Base-by-base conservation (phyloP, 2,797 vertebrate genomes). In the Pelobates cultripes region DNA sequence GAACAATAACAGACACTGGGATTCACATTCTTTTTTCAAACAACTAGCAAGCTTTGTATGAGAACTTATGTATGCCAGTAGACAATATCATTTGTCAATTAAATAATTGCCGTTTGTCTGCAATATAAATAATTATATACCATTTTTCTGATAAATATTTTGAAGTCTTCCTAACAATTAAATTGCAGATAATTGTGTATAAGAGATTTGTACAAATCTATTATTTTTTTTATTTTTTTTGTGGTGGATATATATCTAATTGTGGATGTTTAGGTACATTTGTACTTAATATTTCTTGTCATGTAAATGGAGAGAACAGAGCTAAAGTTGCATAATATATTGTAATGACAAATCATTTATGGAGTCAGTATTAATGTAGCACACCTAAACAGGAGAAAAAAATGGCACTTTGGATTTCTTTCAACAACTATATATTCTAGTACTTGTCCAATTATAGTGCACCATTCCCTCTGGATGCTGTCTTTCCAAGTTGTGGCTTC, bases 11-110 rank as follows among this genome's bases (percentile, higher is more conserved):
- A 70, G 67, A 69, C 43, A 70, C 28, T 42, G 61, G 15, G 57
- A 66, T 64, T 40, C 55, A 28, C 28, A 75, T 57, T 51, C 41
- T 75, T 61, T 61, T 7, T 64, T 40, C 17, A 40, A 64, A 7
- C n/a, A 28, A 8, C n/a, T 28, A 7, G 28, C n/a, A 64, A 7
- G 47, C 79, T 68, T 75, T 28, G 53, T 40, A 43, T 61, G 64
- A 51, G 15, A 60, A 47, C 75, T 3, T 57, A 55, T 81, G n/a
- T 17, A 60, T 81, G 43, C 72, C 66, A 81, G 73, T 60, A 63
- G n/a, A 69, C 57, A 17, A 72, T 60, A 10, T 2, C 2, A 64
- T 64, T 7, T 3, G 4, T 28, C 28, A 28, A 28, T 28, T 28
- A 28, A 28, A 28, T 40, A 64, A 28, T 57, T 57, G 55, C 13